Percentiles rank a stretch among this genome's conserved stretches.
Conservation (phyloP, 2,888 invertebrate species). For the Neoaliturus tenellus region DNA sequence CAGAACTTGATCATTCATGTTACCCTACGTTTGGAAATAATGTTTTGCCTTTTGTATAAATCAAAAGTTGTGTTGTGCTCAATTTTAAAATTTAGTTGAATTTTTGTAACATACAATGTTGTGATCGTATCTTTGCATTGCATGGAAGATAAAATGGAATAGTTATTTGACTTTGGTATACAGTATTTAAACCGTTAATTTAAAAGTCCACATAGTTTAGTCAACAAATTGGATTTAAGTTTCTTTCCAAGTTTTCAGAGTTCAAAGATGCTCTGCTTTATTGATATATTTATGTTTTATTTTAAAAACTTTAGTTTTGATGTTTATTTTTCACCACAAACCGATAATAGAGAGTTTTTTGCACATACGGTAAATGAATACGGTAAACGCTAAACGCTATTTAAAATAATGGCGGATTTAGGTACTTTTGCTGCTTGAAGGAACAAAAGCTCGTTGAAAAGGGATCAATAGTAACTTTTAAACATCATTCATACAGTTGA, state of each 20-base stretch:
- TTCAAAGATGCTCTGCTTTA: conserved; percentile 44
- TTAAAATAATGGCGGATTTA: too few relatives aligned
- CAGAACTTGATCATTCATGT: background rate
- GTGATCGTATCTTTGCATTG: background rate
- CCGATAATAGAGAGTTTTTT: too few relatives aligned
- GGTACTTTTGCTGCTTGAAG: too few relatives aligned
- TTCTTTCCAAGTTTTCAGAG: background rate
- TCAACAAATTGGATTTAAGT: background rate
- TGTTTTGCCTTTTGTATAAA: conserved; percentile 32
- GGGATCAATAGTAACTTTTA: too few relatives aligned
- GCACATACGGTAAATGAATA: too few relatives aligned
- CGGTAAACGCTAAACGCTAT: too few relatives aligned
- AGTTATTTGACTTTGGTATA: background rate
- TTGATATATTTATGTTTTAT: background rate
- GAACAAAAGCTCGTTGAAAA: too few relatives aligned
- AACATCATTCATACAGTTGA: too few relatives aligned
- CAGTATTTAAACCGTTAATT: background rate
- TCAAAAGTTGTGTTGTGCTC: conserved; percentile 36
- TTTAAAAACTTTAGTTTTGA: too few relatives aligned
- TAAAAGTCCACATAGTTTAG: background rate
- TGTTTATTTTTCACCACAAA: too few relatives aligned
- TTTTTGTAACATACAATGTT: background rate
- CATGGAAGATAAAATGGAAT: background rate
- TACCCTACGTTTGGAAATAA: background rate
- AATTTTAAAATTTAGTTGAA: conserved; percentile 21